Percentiles rank a stretch among this genome's conserved stretches.
Conservation (phyloP, 2,888 invertebrate species). For the Galerucella nymphaeae region DNA sequence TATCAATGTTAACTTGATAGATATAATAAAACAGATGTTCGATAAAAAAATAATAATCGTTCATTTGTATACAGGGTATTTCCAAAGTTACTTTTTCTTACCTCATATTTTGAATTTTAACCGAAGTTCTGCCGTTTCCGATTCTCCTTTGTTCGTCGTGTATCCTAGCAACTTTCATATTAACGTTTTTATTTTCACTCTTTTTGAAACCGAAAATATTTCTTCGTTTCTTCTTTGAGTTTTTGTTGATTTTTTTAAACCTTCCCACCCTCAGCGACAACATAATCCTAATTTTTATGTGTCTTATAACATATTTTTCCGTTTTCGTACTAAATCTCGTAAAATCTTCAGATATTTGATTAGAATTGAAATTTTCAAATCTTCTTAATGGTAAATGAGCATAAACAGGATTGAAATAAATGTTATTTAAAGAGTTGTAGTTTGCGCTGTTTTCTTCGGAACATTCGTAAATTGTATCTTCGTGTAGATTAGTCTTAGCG, state of each 20-base stretch:
- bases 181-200: slow-evolving; percentile 35
- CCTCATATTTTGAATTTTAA: slow-evolving; percentile 66
- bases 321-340: slow-evolving; percentile 60
- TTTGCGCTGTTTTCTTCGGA: slow-evolving; percentile 60
- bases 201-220: slow-evolving; percentile 33
- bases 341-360: slow-evolving; percentile 36
- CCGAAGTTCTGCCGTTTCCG: slow-evolving; percentile 62
- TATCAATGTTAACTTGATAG: slow-evolving; percentile 16
- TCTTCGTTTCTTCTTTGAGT: slow-evolving; percentile 18
- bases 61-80: not conserved
- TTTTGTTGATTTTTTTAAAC: slow-evolving; percentile 62
- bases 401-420: slow-evolving; percentile 63
- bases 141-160: slow-evolving; percentile 62
- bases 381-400: slow-evolving; percentile 33
- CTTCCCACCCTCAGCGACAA: slow-evolving; percentile 73
- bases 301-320: slow-evolving; percentile 72
- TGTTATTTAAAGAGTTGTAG: slow-evolving; percentile 50
- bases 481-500: slow-evolving; percentile 60
- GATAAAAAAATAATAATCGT: slow-evolving; percentile 6
- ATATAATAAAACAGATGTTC: slow-evolving; percentile 24
- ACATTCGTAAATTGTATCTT: slow-evolving; percentile 63
- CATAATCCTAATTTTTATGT: slow-evolving; percentile 75
- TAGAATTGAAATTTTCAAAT: slow-evolving; percentile 50
- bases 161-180: slow-evolving; percentile 50
- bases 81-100: slow-evolving; percentile 42